Evolutionary conservation across 2,888 invertebrate species (phyloP).

Genomic region (Pristionchus fissidentatus): DNA sequence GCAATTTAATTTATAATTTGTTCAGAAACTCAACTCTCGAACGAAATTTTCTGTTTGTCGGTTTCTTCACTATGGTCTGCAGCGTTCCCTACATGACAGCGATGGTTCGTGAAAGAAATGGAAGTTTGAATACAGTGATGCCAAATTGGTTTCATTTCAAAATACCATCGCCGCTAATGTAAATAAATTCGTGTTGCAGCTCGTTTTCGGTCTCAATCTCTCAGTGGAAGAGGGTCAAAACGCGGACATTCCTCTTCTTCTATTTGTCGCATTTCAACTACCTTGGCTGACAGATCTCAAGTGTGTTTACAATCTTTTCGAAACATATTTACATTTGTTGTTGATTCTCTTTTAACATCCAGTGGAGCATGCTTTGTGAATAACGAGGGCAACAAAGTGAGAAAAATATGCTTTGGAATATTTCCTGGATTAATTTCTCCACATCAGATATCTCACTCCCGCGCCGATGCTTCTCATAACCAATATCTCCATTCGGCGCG

Average conservation of each 20-base stretch:
- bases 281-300: not conserved
- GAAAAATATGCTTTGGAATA: not conserved
- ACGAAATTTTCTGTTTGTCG: not conserved
- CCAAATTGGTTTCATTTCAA: not conserved
- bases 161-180: too few species aligned
- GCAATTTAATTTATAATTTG: conserved; percentile 6
- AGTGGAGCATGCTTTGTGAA: too few species aligned
- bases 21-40: not conserved
- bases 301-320: not conserved
- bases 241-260: not conserved
- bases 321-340: not conserved
- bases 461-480: not conserved
- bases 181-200: too few species aligned
- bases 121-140: not conserved
- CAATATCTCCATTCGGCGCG: not conserved
- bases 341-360: not conserved
- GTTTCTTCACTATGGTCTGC: not conserved
- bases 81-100: not conserved
- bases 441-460: not conserved
- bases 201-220: not conserved
- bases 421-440: not conserved
- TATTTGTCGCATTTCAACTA: not conserved
- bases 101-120: not conserved
- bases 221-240: too few species aligned
- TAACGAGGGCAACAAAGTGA: too few species aligned